A percentile compares a stretch with the other conserved stretches of the same genome.
Conservation (phyloP, 2,113 vertebrate species). For the Cathartes aura region DNA sequence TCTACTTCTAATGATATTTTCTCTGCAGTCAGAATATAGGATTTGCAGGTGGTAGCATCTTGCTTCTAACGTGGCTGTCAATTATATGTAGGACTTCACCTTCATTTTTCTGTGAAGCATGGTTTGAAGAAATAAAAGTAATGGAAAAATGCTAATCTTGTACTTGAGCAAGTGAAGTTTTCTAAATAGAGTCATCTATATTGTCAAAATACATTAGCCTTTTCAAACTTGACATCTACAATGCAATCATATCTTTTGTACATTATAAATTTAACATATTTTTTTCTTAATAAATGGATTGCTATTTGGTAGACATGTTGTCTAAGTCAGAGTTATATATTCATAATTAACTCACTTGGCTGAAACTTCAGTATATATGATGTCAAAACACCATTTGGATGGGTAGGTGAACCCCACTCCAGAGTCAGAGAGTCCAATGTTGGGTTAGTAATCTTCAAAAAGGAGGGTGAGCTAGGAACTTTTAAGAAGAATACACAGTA, state of each 20-base stretch:
- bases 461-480: conserved; percentile 90
- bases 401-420: conserved; percentile 89
- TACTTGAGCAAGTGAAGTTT: not conserved
- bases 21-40: not conserved
- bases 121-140: not conserved
- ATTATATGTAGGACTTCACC: not conserved
- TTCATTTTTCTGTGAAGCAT: not conserved
- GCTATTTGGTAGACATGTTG: not conserved
- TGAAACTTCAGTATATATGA: conserved; percentile 93
- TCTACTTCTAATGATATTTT: not conserved
- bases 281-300: not conserved
- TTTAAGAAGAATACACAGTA: conserved; percentile 42
- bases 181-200: not conserved
- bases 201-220: not conserved
- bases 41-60: not conserved
- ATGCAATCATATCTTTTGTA: not conserved
- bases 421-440: conserved; percentile 90
- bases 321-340: not conserved
- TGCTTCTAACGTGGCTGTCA: not conserved
- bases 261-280: not conserved
- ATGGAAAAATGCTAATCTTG: not conserved
- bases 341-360: conserved; percentile 84
- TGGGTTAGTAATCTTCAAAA: conserved; percentile 83
- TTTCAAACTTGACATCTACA: not conserved
- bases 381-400: conserved; percentile 88